Evolutionary conservation across 1,140 invertebrate species (phyloP).

Genomic region (Lithobius niger): DNA sequence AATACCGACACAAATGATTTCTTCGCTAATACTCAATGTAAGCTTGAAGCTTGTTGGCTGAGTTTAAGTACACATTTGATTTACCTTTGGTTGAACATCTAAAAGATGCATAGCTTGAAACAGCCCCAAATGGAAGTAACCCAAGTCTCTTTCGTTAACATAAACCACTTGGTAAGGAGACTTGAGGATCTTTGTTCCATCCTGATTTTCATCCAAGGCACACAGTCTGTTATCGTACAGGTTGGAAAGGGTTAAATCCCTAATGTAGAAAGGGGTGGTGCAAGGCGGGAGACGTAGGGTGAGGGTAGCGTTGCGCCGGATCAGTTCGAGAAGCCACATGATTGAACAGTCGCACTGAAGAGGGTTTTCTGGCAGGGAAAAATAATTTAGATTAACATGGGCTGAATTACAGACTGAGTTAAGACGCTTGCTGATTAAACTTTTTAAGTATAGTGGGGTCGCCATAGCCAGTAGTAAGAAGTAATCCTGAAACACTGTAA

Average conservation of each 20-base stretch:
- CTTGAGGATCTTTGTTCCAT: not conserved
- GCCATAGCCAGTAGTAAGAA: no score
- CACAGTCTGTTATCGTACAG: slow-evolving; percentile 8
- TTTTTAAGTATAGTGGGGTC: no score
- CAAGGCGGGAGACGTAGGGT: slow-evolving; percentile 11
- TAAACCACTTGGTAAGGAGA: slow-evolving; percentile 6
- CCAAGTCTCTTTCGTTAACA: slow-evolving; percentile 6
- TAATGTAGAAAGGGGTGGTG: slow-evolving; percentile 6
- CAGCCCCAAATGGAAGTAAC: slow-evolving; percentile 5
- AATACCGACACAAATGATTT: no score
- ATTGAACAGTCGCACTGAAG: slow-evolving; percentile 17
- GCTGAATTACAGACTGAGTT: no score
- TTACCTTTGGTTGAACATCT: slow-evolving; percentile 8
- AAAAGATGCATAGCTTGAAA: slow-evolving; percentile 6
- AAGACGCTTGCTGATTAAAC: no score
- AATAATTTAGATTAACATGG: not conserved
- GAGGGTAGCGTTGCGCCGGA: not conserved
- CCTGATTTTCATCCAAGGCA: not conserved
- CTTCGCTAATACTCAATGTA: no score
- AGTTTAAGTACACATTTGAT: no score
- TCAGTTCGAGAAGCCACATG: slow-evolving; percentile 18
- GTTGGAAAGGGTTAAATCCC: slow-evolving; percentile 1
- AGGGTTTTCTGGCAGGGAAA: slow-evolving; percentile 18
- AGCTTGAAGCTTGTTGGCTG: no score
- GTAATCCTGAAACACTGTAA: no score